A percentile compares a stretch with the other conserved stretches of the same genome.
Evolutionary conservation across 2,113 vertebrate species (phyloP).

Genomic region (Vireo altiloquus): DNA sequence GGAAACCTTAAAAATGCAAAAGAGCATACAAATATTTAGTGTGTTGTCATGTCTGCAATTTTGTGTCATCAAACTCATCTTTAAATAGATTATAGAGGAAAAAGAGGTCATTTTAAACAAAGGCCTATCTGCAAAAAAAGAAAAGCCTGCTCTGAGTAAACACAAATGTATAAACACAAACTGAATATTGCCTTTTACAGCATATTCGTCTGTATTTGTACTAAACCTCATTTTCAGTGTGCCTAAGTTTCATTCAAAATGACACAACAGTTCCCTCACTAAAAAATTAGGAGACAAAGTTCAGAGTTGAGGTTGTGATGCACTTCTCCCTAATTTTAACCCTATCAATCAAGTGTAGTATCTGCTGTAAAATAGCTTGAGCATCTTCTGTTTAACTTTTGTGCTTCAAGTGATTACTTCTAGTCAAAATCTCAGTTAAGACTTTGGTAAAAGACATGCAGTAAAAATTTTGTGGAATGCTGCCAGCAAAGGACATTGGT

Average conservation of each 20-base stretch:
- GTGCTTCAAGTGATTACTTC: not conserved
- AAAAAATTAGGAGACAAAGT: not conserved
- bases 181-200: not conserved
- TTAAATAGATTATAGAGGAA: constrained; percentile 3
- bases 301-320: not conserved
- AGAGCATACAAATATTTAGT: constrained; percentile 59
- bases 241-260: not conserved
- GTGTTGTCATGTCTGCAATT: constrained; percentile 5
- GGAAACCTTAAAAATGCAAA: constrained; percentile 84
- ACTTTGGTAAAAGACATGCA: not conserved
- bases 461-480: not conserved
- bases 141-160: not conserved
- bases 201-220: not conserved
- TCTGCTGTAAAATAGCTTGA: not conserved
- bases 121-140: not conserved
- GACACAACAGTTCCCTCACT: not conserved
- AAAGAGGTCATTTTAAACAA: constrained; percentile 5
- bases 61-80: not conserved
- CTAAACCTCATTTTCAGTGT: not conserved
- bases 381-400: not conserved
- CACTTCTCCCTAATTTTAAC: not conserved
- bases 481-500: not conserved
- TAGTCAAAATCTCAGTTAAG: not conserved
- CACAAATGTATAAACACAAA: not conserved
- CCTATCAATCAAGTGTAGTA: not conserved